Evolutionary conservation across 2,888 invertebrate genomes (phyloP), one percentile per base, ranked within the genome.

Genomic region (Adineta ricciae): DNA sequence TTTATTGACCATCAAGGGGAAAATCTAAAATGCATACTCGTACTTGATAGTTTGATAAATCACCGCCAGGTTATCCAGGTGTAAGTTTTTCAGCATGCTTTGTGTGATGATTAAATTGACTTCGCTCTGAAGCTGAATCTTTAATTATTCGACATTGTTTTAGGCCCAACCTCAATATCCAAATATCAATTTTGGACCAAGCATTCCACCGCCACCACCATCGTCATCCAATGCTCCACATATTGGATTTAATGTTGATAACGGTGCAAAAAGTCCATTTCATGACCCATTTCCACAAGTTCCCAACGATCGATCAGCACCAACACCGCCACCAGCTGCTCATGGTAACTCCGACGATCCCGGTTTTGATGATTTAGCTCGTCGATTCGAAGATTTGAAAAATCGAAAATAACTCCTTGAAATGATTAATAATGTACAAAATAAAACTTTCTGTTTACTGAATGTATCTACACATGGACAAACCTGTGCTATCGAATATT

Each of bases 121-220:
- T 32, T 36, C 4, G 14, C 19, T n/a, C n/a, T 64, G 3, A 32
- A 32, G 19, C 16, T 36, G 8, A 41, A 78, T 41, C 11, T 24
- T 1, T 78, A 78, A 78, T 41, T 0, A 2, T 38, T 78, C 41
- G 9, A 8, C 21, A n/a, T 24, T 41, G 7, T 78, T 78, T 32
- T 41, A 78, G 78, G n/a, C 78, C n/a, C 78, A 78, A 41, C 78
- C 78, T 9, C 78, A 78, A 41, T 78, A 78, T 78, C 78, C 78
- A 21, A 78, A 78, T 41, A 78, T 78, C 41, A 78, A 78, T 38
- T 78, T 78, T 78, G 78, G n/a, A 19, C 64, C 64, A 64, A 32
- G 32, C 2, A 64, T 64, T n/a, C 78, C 38, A 78, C 78, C 78
- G 24, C 78, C 78, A 41, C 41, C n/a, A 78, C 78, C 78, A 64